Evolutionary conservation across 2,113 vertebrate species (phyloP), one percentile per base, ranked within the genome.

Genomic region (Vidua chalybeata): DNA sequence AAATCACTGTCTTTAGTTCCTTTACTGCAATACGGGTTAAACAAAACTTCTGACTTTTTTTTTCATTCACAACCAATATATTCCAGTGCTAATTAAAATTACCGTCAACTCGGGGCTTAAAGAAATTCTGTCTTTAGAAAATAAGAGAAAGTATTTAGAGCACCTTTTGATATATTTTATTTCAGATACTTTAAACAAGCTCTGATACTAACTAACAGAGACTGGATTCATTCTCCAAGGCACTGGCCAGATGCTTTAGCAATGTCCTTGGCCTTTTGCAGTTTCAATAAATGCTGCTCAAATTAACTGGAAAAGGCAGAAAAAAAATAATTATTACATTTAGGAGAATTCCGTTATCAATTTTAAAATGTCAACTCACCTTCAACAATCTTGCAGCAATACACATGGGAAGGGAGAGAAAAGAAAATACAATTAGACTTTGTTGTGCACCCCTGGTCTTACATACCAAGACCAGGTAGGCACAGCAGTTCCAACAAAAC

Each of bases 341-440:
- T 20, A 67, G 7, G 16, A 52, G 22, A 84, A 89, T 31, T 75
- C 19, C 11, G 9, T 30, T 52, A 72, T 54, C 14, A 56, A 30
- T 41, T 62, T 39, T 28, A 62, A 89, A 88, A 91, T 3, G 8
- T 64, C 28, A 80, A 97, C 98, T 98, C 91, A 98, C 98, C 98
- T 55, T 98, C 98, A 74, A 98, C 97, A 76, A 98, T 97, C 98
- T 98, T 95, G 84, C 52, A 48, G 52, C 78, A 58, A 76, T 30
- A 69, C 9, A 58, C 5, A 45, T 6, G 39, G 54, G 20, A 87
- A 81, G 24, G 43, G 66, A 93, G 56, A 92, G 48, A 90, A 91
- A 74, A 96, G 64, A 96, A 83, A 88, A 94, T 10, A 66, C 33
- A 82, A 12, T 96, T 91, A 95, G 69, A 51, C 26, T 81, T 86